Percentiles rank a stretch among this genome's conserved stretches.
Conservation (phyloP, 2,888 invertebrate species). For the Alloscopus bannaensis region DNA sequence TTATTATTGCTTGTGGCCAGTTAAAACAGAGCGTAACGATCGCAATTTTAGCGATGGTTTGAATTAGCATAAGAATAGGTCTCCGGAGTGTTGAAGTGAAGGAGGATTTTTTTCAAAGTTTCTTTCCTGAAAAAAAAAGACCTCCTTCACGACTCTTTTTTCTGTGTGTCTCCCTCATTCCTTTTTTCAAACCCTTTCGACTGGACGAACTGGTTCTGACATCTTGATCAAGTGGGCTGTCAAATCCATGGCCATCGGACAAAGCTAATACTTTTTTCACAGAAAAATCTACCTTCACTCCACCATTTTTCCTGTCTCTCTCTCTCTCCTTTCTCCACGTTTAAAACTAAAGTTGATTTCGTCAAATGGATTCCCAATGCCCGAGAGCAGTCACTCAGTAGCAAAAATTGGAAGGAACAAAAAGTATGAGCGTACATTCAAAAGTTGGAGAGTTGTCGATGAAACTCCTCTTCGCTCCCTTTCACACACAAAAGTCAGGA, state of each 20-base stretch:
- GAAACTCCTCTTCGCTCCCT: too few relatives aligned
- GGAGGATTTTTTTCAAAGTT: constrained; percentile 22
- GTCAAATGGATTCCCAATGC: constrained; percentile 40
- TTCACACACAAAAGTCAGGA: not conserved
- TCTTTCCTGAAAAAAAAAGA: not conserved
- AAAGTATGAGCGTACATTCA: constrained; percentile 8
- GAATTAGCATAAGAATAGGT: constrained; percentile 63
- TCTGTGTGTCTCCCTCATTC: not conserved
- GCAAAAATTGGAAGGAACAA: too few relatives aligned
- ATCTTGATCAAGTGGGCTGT: constrained; percentile 66
- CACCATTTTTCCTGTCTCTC: not conserved
- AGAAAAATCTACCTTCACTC: constrained; percentile 12
- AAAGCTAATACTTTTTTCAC: constrained; percentile 36
- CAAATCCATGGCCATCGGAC: constrained; percentile 58
- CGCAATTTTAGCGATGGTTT: constrained; percentile 45
- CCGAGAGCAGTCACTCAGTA: constrained; percentile 24
- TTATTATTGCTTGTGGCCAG: constrained; percentile 53
- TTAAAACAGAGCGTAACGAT: constrained; percentile 43
- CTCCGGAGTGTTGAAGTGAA: constrained; percentile 43
- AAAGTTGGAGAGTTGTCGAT: not conserved
- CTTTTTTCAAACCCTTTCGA: constrained; percentile 40
- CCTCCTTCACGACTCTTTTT: not conserved
- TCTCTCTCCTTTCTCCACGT: not conserved
- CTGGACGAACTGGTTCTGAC: constrained; percentile 68
- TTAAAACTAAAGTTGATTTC: constrained; percentile 39